Percentiles rank a stretch among this genome's conserved stretches.
Conservation (phyloP, 2,113 vertebrate genomes). For the Gambusia affinis region DNA sequence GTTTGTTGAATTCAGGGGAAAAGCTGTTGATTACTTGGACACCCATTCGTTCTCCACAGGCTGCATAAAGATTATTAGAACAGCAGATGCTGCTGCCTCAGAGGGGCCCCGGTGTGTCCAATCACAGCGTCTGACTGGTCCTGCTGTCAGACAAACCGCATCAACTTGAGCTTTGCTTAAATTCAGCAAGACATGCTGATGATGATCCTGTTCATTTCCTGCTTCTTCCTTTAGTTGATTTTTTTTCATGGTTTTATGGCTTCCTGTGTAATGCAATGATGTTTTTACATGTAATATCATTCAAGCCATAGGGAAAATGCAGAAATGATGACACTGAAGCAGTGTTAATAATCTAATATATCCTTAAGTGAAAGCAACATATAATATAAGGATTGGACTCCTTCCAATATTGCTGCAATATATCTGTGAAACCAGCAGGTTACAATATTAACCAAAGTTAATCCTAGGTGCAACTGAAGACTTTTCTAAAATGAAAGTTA, state of each 20-base stretch:
- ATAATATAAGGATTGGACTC: not conserved
- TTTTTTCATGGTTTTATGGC: slow-evolving; percentile 6
- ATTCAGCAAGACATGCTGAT: slow-evolving; percentile 48
- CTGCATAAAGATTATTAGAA: slow-evolving; percentile 59
- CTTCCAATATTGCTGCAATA: not conserved
- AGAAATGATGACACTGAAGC: not conserved
- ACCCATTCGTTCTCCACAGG: slow-evolving; percentile 42
- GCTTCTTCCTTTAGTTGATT: slow-evolving; percentile 21
- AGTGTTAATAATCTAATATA: not conserved
- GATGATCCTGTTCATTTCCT: slow-evolving; percentile 46
- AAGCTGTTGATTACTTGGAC: slow-evolving; percentile 54
- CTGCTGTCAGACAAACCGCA: slow-evolving; percentile 47
- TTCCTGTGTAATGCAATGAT: not conserved
- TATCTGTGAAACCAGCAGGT: not conserved
- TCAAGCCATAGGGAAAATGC: not conserved
- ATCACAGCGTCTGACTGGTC: slow-evolving; percentile 45
- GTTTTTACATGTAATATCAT: not conserved
- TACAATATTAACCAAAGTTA: not conserved
- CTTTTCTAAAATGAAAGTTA: too few relatives aligned
- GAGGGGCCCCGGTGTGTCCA: slow-evolving; percentile 48
- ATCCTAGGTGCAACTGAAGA: too few relatives aligned
- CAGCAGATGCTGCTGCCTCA: slow-evolving; percentile 47
- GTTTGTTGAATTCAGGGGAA: slow-evolving; percentile 63
- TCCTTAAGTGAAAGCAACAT: not conserved
- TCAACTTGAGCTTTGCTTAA: slow-evolving; percentile 24